phyloP scores from a whole-genome alignment of 2,113 vertebrate genomes.

The Oceanites oceanicus region DNA sequence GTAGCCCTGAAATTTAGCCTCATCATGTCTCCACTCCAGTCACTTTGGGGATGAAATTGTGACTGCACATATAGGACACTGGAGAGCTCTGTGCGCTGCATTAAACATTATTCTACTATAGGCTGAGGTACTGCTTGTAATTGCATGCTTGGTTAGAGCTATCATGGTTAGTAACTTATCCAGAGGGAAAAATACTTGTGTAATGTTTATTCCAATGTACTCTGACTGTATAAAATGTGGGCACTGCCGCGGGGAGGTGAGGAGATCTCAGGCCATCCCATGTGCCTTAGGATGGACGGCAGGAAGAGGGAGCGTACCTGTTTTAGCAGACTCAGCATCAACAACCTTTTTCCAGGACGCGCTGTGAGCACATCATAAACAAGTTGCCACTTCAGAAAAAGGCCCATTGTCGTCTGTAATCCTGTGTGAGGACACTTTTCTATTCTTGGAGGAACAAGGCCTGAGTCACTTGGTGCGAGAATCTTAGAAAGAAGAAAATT shows the following conservation, averaged over 20 bases:
- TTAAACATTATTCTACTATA: not conserved
- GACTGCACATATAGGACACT: rapidly evolving
- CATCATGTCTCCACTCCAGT: not conserved
- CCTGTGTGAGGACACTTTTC: not conserved
- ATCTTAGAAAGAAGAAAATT: not conserved
- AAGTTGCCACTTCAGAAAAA: not conserved
- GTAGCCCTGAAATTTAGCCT: not conserved
- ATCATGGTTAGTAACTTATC: not conserved
- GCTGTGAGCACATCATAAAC: not conserved
- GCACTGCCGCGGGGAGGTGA: not conserved
- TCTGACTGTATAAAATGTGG: not conserved
- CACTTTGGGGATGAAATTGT: not conserved
- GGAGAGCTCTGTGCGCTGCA: not conserved
- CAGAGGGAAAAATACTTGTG: not conserved
- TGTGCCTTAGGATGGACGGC: not conserved
- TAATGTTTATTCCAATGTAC: not conserved
- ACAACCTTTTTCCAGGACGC: not conserved
- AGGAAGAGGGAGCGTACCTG: not conserved
- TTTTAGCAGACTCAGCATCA: not conserved
- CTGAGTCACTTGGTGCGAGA: not conserved
- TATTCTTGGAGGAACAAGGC: not conserved
- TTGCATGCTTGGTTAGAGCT: not conserved
- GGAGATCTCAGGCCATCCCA: not conserved
- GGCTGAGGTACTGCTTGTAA: too few species aligned
- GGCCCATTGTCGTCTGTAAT: not conserved